phyloP scores from a whole-genome alignment of 2,797 vertebrate genomes.

The Calcarius lapponicus region DNA sequence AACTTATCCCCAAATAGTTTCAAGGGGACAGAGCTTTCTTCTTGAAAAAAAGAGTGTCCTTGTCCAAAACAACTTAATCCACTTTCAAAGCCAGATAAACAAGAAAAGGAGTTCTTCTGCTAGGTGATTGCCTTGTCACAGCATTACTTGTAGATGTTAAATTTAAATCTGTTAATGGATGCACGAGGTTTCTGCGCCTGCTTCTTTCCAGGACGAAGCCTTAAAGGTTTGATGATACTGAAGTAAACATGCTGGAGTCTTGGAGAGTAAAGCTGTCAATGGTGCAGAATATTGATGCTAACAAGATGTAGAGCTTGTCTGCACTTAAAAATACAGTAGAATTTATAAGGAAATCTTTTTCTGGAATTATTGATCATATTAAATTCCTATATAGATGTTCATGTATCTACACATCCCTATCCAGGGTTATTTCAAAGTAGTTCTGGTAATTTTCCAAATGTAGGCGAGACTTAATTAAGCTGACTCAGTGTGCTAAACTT shows the following conservation, averaged over 20 bases:
- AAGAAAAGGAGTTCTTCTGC: not conserved
- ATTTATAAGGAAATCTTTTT: not conserved
- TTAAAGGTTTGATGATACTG: not conserved
- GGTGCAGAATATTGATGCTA: not conserved
- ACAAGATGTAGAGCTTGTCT: not conserved
- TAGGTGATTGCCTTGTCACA: not conserved
- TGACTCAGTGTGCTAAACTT: slow-evolving; percentile 10
- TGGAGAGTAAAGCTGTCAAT: not conserved
- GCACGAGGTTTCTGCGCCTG: not conserved
- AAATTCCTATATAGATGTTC: not conserved
- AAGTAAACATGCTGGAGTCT: not conserved
- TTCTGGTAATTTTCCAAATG: not conserved
- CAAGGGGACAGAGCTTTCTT: not conserved
- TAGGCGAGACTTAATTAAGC: not conserved
- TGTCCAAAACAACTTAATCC: slow-evolving; percentile 2
- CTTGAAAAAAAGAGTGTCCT: not conserved
- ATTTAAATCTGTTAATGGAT: not conserved
- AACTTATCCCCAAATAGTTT: slow-evolving; percentile 4
- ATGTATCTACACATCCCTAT: not conserved
- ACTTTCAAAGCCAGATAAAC: slow-evolving; percentile 1
- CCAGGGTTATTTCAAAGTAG: not conserved
- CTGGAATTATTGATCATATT: not conserved
- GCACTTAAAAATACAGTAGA: not conserved
- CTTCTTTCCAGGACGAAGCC: not conserved
- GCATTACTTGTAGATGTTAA: not conserved